Evolutionary conservation across 2,888 invertebrate genomes (phyloP).

Genomic region (Isoperla grammatica): DNA sequence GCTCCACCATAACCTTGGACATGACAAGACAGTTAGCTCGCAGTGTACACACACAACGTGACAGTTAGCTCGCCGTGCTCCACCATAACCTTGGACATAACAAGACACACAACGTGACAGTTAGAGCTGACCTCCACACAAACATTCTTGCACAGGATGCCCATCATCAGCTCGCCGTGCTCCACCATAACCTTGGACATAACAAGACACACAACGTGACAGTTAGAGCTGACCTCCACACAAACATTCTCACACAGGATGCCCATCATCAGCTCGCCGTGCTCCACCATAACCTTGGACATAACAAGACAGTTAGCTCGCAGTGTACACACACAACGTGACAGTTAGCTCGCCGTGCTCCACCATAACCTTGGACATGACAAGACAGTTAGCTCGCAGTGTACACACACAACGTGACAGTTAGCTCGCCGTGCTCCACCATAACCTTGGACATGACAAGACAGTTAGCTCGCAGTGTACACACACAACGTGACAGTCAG

Average conservation of each 20-base stretch:
- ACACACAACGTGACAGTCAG: constrained; percentile 98
- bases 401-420: too few species aligned
- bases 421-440: constrained; percentile 95
- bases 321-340: too few species aligned
- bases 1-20: constrained; percentile 90
- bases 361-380: too few species aligned
- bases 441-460: too few species aligned
- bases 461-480: too few species aligned
- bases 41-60: too few species aligned
- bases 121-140: too few species aligned
- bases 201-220: too few species aligned
- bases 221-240: too few species aligned
- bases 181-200: constrained; percentile 90
- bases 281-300: constrained; percentile 82
- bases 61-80: constrained; percentile 96
- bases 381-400: too few species aligned
- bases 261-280: constrained; percentile 95
- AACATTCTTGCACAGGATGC: constrained; percentile 98
- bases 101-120: too few species aligned
- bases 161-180: constrained; percentile 95
- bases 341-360: too few species aligned
- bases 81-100: constrained; percentile 82
- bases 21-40: constrained; percentile 98
- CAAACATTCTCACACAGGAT: constrained; percentile 99
- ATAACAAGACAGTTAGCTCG: not conserved